Percentiles rank a stretch among this genome's conserved stretches.
Conservation (phyloP, 2,888 invertebrate species). For the Plebejus anna region DNA sequence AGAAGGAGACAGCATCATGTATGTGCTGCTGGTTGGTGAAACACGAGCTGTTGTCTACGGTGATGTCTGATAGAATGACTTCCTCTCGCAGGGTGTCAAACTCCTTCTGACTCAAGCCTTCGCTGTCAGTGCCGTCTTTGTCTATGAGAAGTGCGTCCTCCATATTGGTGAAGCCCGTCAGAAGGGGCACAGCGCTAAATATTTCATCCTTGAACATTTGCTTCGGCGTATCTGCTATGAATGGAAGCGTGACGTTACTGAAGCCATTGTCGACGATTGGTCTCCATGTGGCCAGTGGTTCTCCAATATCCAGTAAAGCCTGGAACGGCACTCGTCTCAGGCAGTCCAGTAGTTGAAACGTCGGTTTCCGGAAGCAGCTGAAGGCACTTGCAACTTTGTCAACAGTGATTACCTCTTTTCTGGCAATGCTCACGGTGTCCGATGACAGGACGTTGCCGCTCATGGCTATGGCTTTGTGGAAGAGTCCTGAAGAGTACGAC, state of each 20-base stretch:
- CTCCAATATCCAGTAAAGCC: conserved; percentile 81
- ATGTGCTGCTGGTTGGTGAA: conserved; percentile 83
- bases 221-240: conserved; percentile 84
- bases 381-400: conserved; percentile 83
- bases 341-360: conserved; percentile 84
- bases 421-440: conserved; percentile 81
- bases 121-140: conserved; percentile 78
- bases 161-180: conserved; percentile 90
- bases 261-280: conserved; percentile 87
- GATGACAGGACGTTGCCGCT: conserved; percentile 86
- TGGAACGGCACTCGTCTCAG: conserved; percentile 81
- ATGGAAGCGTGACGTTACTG: conserved; percentile 83
- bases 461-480: conserved; percentile 89
- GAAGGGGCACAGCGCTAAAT: conserved; percentile 84
- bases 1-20: conserved; percentile 87
- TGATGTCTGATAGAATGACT: conserved; percentile 81
- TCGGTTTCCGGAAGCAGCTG: conserved; percentile 84
- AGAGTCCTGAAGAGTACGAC: conserved; percentile 83
- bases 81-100: conserved; percentile 83
- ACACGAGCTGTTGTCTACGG: conserved; percentile 77
- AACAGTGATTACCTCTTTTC: conserved; percentile 81
- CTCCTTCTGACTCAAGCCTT: conserved; percentile 79
- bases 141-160: conserved; percentile 86
- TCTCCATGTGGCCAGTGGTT: conserved; percentile 83
- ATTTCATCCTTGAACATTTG: conserved; percentile 81